Percentiles rank a stretch among this genome's conserved stretches.
Conservation (phyloP, 1,140 invertebrate genomes). For the Drosophila biarmipes region DNA sequence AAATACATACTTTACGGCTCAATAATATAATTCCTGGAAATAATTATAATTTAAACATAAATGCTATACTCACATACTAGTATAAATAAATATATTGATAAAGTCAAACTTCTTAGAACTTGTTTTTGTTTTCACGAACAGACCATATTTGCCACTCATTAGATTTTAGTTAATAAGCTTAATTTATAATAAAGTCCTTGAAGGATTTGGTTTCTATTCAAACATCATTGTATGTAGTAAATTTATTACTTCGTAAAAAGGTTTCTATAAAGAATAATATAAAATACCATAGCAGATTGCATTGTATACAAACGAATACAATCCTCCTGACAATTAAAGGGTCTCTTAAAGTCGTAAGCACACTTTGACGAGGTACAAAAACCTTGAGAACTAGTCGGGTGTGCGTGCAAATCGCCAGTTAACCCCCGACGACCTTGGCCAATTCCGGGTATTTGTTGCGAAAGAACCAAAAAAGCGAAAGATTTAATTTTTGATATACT, state of each 20-base stretch:
- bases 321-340: neutral
- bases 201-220: too few species aligned
- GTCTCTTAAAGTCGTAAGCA: neutral
- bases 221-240: too few species aligned
- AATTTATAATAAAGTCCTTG: too few species aligned
- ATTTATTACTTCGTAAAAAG: too few species aligned
- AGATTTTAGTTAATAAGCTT: neutral
- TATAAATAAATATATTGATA: neutral
- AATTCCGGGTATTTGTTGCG: slow-evolving; percentile 65
- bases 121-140: neutral
- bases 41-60: neutral
- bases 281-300: too few species aligned
- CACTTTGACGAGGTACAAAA: neutral
- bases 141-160: neutral
- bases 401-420: slow-evolving; percentile 70
- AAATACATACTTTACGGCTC: neutral
- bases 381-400: slow-evolving; percentile 27
- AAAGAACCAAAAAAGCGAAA: slow-evolving; percentile 32
- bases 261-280: too few species aligned
- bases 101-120: neutral
- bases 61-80: neutral
- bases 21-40: slow-evolving; percentile 4
- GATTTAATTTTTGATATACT: slow-evolving; percentile 8
- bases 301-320: neutral
- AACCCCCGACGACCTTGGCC: slow-evolving; percentile 61